Conservation (phyloP, 2,888 invertebrate species). For the Drosophila rubida region DNA sequence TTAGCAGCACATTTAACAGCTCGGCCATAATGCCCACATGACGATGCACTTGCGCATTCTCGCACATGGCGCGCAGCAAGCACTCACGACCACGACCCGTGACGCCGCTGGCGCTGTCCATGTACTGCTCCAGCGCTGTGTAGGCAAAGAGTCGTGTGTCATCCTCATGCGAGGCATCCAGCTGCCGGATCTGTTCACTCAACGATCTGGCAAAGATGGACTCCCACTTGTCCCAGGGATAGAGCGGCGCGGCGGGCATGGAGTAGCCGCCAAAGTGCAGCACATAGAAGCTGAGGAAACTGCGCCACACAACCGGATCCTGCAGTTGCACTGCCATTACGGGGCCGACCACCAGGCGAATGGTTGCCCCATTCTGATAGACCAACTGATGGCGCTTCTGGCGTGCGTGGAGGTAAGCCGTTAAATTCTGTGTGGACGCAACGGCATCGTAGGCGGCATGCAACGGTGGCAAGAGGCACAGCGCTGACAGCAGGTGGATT, state of each 20-base stretch:
- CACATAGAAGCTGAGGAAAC: constrained; percentile 65
- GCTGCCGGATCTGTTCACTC: constrained; percentile 42
- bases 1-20: constrained; percentile 51
- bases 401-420: constrained; percentile 51
- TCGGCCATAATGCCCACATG: constrained; percentile 79
- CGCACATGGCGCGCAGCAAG: constrained; percentile 81
- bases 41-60: constrained; percentile 82
- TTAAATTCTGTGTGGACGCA: constrained; percentile 48
- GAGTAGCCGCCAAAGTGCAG: constrained; percentile 80
- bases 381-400: constrained; percentile 61
- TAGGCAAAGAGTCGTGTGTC: constrained; percentile 80
- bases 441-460: constrained; percentile 40
- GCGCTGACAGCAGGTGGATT: constrained; percentile 10
- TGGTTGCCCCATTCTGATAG: constrained; percentile 56
- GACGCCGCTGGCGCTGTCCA: constrained; percentile 56
- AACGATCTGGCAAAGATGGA: constrained; percentile 72
- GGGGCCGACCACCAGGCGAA: constrained; percentile 67
- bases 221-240: constrained; percentile 83
- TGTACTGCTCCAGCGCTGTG: constrained; percentile 75
- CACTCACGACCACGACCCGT: constrained; percentile 73
- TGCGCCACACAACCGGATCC: constrained; percentile 80
- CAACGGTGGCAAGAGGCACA: constrained; percentile 23
- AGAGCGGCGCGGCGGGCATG: constrained; percentile 74
- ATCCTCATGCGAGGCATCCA: constrained; percentile 68
- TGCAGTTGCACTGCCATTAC: constrained; percentile 70